phyloP scores from a whole-genome alignment of 2,888 invertebrate genomes.

The Malacosoma neustria region DNA sequence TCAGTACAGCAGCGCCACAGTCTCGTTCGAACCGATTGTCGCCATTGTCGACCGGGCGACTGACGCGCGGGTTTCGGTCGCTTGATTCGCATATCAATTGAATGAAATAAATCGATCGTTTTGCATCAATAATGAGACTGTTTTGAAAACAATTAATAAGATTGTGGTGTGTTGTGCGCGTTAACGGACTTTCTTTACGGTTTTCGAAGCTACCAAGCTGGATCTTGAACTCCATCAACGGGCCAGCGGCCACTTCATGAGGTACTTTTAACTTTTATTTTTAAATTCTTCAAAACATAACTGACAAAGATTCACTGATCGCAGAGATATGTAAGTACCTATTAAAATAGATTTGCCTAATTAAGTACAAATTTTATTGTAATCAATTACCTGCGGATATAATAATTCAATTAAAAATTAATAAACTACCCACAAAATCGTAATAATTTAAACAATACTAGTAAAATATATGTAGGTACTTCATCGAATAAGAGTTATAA shows the following conservation, averaged over 20 bases:
- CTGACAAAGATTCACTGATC: too few relatives aligned
- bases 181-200: slow-evolving; percentile 34
- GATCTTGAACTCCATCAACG: slow-evolving; percentile 86
- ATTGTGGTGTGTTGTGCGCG: slow-evolving; percentile 40
- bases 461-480: too few relatives aligned
- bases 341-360: too few relatives aligned
- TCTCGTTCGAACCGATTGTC: slow-evolving; percentile 64
- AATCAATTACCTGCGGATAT: too few relatives aligned
- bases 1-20: slow-evolving; percentile 61
- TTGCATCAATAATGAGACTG: slow-evolving; percentile 33
- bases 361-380: too few relatives aligned
- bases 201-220: slow-evolving; percentile 76
- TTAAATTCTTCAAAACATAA: too few relatives aligned
- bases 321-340: too few relatives aligned
- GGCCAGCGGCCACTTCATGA: slow-evolving; percentile 85
- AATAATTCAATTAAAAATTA: too few relatives aligned
- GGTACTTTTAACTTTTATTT: slow-evolving; percentile 44
- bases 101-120: slow-evolving; percentile 37
- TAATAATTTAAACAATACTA: too few relatives aligned
- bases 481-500: too few relatives aligned
- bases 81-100: slow-evolving; percentile 45
- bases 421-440: too few relatives aligned
- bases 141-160: slow-evolving; percentile 14
- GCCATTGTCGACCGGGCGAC: slow-evolving; percentile 58
- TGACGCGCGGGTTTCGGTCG: slow-evolving; percentile 50